Conservation (phyloP, 1,140 invertebrate species). For the Drosophila truncata region DNA sequence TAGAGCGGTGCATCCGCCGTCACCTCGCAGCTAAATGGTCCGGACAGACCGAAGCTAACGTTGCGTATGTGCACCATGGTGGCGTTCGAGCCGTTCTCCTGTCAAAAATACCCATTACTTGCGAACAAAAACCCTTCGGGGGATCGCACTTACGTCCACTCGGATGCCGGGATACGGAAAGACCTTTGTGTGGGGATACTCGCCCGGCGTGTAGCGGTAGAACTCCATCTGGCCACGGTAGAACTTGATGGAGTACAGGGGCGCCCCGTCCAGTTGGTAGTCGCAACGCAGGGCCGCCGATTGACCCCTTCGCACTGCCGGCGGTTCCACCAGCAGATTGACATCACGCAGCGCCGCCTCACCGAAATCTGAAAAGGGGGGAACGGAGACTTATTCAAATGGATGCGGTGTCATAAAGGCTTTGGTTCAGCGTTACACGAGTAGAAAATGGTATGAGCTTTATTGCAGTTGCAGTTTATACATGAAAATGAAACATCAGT, state of each 20-base stretch:
- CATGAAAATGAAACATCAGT: too few species aligned
- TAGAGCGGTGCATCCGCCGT: slow-evolving; percentile 92
- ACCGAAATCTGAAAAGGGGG: slow-evolving; percentile 68
- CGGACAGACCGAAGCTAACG: slow-evolving; percentile 90
- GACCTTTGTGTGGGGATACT: slow-evolving; percentile 89
- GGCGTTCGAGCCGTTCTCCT: slow-evolving; percentile 90
- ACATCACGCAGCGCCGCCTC: slow-evolving; percentile 85
- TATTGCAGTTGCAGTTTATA: too few species aligned
- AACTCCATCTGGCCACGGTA: slow-evolving; percentile 92
- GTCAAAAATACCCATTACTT: slow-evolving; percentile 70
- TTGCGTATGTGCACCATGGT: slow-evolving; percentile 90
- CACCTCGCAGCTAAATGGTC: slow-evolving; percentile 95
- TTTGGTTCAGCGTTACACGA: neutral
- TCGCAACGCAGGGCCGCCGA: slow-evolving; percentile 89
- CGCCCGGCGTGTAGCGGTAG: slow-evolving; percentile 90
- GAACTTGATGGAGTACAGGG: slow-evolving; percentile 92
- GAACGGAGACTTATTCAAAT: slow-evolving; percentile 65
- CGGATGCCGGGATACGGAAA: slow-evolving; percentile 90
- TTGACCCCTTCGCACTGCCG: slow-evolving; percentile 88
- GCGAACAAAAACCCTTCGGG: slow-evolving; percentile 3
- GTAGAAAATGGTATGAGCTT: too few species aligned
- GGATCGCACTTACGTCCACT: slow-evolving; percentile 90
- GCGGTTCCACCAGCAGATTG: slow-evolving; percentile 86
- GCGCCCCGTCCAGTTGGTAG: slow-evolving; percentile 90
- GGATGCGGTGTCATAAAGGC: slow-evolving; percentile 50